phyloP scores from a whole-genome alignment of 2,113 vertebrate genomes.

The Athene cunicularia region DNA sequence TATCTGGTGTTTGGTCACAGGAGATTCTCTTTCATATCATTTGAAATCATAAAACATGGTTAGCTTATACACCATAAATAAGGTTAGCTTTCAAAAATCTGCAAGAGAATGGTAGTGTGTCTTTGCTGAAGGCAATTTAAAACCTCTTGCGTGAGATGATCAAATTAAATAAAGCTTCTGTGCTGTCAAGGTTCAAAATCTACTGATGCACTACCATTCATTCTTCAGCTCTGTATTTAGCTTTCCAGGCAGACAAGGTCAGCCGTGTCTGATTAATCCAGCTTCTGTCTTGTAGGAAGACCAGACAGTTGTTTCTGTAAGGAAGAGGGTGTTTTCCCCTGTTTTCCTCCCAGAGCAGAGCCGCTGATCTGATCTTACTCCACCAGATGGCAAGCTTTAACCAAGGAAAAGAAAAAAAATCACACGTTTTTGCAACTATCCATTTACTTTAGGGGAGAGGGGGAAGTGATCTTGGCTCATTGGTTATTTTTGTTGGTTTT shows the following conservation, averaged over 20 bases:
- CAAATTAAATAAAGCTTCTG: conserved; percentile 77
- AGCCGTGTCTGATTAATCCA: conserved; percentile 54
- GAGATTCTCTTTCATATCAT: conserved; percentile 64
- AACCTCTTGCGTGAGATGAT: conserved; percentile 70
- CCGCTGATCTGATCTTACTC: not conserved
- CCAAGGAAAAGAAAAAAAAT: not conserved
- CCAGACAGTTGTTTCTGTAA: not conserved
- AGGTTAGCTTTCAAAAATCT: conserved; percentile 53
- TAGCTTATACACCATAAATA: conserved; percentile 64
- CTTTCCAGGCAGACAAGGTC: conserved; percentile 68
- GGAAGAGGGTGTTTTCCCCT: not conserved
- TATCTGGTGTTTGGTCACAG: conserved; percentile 42
- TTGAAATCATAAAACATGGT: conserved; percentile 63
- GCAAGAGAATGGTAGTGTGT: not conserved
- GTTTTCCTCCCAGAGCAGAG: not conserved
- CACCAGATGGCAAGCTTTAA: conserved; percentile 76
- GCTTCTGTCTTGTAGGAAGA: conserved; percentile 35
- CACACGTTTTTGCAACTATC: not conserved
- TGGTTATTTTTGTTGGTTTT: not conserved
- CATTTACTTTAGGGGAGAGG: not conserved
- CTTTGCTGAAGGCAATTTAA: conserved; percentile 73
- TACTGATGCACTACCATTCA: conserved; percentile 67
- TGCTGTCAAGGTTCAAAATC: conserved; percentile 73
- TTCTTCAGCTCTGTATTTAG: conserved; percentile 69
- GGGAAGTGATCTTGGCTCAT: not conserved